A percentile compares a stretch with the other conserved stretches of the same genome.
phyloP scores from a whole-genome alignment of 2,888 invertebrate genomes.

The Eupithecia exiguata region DNA sequence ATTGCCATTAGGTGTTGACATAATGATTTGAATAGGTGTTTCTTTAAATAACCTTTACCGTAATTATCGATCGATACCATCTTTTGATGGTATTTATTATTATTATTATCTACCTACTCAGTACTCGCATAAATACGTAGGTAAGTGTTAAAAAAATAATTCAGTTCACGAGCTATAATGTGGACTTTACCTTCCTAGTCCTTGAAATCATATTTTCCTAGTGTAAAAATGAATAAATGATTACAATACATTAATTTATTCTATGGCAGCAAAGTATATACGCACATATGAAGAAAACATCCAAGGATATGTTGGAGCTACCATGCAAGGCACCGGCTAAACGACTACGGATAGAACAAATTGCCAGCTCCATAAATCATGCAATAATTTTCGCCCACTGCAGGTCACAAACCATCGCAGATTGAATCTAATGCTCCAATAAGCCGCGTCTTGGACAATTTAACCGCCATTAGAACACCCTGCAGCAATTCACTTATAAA shows the following conservation, averaged over 20 bases:
- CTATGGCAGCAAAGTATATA: background rate
- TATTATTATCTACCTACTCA: background rate
- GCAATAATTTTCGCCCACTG: slow-evolving; percentile 65
- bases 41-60: background rate
- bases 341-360: slow-evolving; percentile 67
- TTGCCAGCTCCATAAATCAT: slow-evolving; percentile 68
- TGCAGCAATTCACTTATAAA: slow-evolving; percentile 68
- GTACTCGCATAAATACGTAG: background rate
- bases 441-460: slow-evolving; percentile 69
- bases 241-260: background rate
- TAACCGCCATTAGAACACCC: slow-evolving; percentile 69
- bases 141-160: background rate
- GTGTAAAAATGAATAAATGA: background rate
- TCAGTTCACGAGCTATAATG: background rate
- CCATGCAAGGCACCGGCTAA: slow-evolving; percentile 32
- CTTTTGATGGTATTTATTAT: background rate
- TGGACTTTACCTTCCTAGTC: background rate
- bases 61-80: slow-evolving; percentile 1
- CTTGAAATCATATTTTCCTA: too few species aligned
- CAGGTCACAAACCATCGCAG: slow-evolving; percentile 59
- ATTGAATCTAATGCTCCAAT: slow-evolving; percentile 72
- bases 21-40: slow-evolving; percentile 1
- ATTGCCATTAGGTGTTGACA: background rate
- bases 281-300: too few species aligned
- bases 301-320: background rate